These are phyloP conservation scores for Rutpela maculata DNA, from an alignment of 2,888 invertebrate species.

Conservation along the genomic window DNA sequence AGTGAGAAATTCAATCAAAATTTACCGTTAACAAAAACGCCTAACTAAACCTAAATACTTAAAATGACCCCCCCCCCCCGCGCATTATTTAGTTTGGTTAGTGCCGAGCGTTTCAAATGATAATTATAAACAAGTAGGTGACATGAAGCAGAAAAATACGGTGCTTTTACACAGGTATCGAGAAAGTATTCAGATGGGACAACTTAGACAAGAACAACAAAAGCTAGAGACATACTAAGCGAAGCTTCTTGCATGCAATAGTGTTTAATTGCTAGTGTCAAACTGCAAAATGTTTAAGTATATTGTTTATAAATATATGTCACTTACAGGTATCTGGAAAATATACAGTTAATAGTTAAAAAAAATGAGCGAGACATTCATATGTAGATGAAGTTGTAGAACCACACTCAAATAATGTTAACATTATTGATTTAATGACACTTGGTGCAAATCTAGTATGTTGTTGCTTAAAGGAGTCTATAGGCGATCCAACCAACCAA, in stretches of 20 bases:
- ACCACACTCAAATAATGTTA: conserved; percentile 33
- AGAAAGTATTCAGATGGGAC: conserved; percentile 37
- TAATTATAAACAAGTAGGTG: conserved; percentile 42
- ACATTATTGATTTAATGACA: not conserved
- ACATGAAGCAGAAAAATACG: conserved; percentile 41
- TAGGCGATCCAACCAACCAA: too few relatives aligned
- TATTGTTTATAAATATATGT: conserved; percentile 45
- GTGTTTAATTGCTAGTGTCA: conserved; percentile 54
- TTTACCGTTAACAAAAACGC: too few relatives aligned
- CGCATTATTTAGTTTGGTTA: not conserved
- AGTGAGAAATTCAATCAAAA: too few relatives aligned
- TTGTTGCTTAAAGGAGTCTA: not conserved
- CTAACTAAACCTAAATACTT: too few relatives aligned
- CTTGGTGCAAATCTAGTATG: not conserved
- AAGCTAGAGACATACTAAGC: conserved; percentile 56
- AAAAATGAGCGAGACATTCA: conserved; percentile 42
- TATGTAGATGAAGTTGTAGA: conserved; percentile 45
- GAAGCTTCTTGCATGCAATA: conserved; percentile 52
- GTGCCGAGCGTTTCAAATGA: conserved; percentile 8
- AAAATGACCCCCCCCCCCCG: too few relatives aligned
- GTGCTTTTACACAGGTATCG: conserved; percentile 37
- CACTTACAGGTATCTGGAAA: conserved; percentile 39
- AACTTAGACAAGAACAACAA: conserved; percentile 45
- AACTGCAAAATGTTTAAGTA: conserved; percentile 54
- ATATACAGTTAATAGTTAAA: conserved; percentile 42